A percentile compares a stretch with the other conserved stretches of the same genome.
These are phyloP conservation scores for Hippolais icterina DNA, from an alignment of 2,113 vertebrate genomes.

Conservation along the genomic window DNA sequence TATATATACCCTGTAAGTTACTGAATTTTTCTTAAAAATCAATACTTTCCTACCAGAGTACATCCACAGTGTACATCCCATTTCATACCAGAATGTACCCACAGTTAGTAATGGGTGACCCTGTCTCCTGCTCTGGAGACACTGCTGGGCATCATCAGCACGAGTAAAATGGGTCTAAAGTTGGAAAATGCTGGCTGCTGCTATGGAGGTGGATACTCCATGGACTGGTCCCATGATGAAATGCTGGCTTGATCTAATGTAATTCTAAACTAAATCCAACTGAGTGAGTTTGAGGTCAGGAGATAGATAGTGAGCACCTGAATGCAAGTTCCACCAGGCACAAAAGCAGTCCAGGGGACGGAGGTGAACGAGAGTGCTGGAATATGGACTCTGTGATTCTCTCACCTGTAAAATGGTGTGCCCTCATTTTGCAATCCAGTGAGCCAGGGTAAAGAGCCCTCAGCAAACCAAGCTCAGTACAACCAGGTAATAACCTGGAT, in stretches of 20 bases:
- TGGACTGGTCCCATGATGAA: not conserved
- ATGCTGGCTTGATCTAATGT: not conserved
- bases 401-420: not conserved
- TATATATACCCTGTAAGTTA: not conserved
- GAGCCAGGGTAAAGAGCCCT: not conserved
- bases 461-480: not conserved
- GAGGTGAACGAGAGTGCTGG: not conserved
- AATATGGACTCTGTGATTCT: not conserved
- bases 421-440: not conserved
- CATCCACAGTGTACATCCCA: not conserved
- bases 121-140: not conserved
- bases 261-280: not conserved
- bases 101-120: fast-evolving
- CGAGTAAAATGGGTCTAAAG: fast-evolving
- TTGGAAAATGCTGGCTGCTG: not conserved
- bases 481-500: not conserved
- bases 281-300: not conserved
- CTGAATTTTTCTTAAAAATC: not conserved
- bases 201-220: not conserved
- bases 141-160: not conserved
- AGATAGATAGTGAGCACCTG: not conserved
- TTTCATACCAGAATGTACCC: not conserved
- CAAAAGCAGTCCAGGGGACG: not conserved
- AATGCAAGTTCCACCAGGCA: not conserved
- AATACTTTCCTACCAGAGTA: not conserved